phyloP scores from a whole-genome alignment of 2,888 invertebrate species.

The Andrena bucephala region DNA sequence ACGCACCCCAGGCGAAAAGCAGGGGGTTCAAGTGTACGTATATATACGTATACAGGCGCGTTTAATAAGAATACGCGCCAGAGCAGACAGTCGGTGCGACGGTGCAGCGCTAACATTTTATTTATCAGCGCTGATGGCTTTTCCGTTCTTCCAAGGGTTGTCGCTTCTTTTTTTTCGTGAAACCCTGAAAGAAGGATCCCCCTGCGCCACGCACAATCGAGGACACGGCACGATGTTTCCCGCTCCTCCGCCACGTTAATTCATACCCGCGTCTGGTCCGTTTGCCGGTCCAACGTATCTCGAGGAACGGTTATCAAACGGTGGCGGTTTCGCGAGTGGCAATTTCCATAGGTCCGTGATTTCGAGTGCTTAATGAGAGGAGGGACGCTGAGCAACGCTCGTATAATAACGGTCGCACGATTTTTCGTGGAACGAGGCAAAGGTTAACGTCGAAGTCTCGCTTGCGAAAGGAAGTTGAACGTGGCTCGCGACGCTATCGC shows the following conservation, averaged over 20 bases:
- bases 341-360: neutral
- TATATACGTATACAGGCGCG: constrained; percentile 52
- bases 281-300: neutral
- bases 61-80: constrained; percentile 75
- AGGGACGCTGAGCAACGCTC: neutral
- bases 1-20: constrained; percentile 69
- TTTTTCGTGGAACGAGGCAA: constrained; percentile 30
- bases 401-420: constrained; percentile 28
- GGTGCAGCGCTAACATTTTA: constrained; percentile 80
- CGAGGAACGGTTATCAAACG: neutral
- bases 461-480: constrained; percentile 23
- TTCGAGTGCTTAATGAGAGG: neutral
- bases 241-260: neutral
- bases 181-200: constrained; percentile 65
- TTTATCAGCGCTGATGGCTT: constrained; percentile 83
- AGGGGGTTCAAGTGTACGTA: constrained; percentile 55
- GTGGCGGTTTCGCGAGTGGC: neutral
- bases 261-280: constrained; percentile 1
- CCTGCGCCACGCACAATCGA: constrained; percentile 56
- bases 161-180: constrained; percentile 44
- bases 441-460: constrained; percentile 36
- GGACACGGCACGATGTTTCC: constrained; percentile 29
- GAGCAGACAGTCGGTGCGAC: constrained; percentile 73
- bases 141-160: constrained; percentile 73
- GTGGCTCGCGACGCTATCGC: constrained; percentile 45